These are phyloP conservation scores for Fukomys damarensis DNA, from an alignment of 2,113 vertebrate genomes.

Conservation along the genomic window DNA sequence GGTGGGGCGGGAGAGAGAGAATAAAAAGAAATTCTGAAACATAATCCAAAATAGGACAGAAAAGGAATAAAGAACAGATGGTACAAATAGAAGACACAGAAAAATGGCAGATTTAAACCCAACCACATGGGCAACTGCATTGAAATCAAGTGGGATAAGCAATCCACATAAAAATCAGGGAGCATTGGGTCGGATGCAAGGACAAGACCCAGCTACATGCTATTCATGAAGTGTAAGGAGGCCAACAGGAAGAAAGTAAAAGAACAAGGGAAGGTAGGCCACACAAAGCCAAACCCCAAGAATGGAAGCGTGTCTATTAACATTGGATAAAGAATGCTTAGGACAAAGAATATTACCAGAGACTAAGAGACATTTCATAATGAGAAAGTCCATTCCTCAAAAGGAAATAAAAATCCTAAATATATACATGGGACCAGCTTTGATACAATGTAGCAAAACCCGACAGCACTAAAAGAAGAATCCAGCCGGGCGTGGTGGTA, in stretches of 20 bases:
- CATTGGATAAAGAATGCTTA: neutral
- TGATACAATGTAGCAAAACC: neutral
- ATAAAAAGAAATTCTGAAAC: neutral
- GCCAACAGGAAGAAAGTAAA: neutral
- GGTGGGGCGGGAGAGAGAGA: neutral
- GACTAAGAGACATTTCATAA: neutral
- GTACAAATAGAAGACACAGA: neutral
- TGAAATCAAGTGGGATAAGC: neutral
- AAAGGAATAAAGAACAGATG: neutral
- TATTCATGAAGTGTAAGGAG: neutral
- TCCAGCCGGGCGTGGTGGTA: too few relatives aligned
- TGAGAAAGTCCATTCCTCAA: neutral
- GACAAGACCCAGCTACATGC: neutral
- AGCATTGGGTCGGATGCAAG: accelerated
- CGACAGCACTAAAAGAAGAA: neutral
- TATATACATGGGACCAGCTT: neutral
- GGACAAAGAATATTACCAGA: neutral
- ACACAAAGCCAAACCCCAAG: neutral
- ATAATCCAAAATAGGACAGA: neutral
- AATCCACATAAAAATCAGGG: neutral
- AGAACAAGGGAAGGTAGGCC: neutral
- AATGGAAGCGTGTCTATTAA: neutral
- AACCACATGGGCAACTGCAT: neutral
- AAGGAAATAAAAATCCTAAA: neutral
- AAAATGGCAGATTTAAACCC: neutral